These are phyloP conservation scores for Darevskia nairensis DNA, from an alignment of 2,797 vertebrate genomes.

Conservation along the genomic window DNA sequence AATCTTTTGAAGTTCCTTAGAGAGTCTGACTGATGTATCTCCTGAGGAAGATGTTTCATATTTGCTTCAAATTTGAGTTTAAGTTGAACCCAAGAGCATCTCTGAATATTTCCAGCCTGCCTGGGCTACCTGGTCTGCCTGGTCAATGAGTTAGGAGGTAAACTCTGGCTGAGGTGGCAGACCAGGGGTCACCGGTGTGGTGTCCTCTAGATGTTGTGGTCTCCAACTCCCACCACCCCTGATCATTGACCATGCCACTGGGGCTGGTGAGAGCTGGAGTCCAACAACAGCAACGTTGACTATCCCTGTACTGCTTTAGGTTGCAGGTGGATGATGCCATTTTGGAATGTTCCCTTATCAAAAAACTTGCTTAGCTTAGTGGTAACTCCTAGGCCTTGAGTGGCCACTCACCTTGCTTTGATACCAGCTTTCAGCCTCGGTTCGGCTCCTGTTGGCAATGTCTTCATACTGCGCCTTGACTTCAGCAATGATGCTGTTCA, in stretches of 20 bases:
- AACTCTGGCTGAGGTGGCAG: neutral
- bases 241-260: too few species aligned
- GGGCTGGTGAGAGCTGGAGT: too few species aligned
- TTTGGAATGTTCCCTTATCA: neutral
- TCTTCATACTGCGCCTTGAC: slow-evolving; percentile 80
- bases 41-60: neutral
- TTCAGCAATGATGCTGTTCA: slow-evolving; percentile 78
- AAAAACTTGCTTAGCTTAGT: neutral
- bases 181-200: too few species aligned
- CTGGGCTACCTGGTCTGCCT: neutral
- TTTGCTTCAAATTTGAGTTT: neutral
- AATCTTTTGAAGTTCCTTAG: neutral
- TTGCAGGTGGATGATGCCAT: neutral
- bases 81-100: neutral
- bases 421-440: slow-evolving; percentile 87
- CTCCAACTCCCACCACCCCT: too few species aligned
- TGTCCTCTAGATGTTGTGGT: too few species aligned
- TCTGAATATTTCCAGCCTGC: neutral
- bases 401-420: slow-evolving; percentile 73
- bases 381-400: neutral
- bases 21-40: neutral
- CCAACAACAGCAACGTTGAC: too few species aligned
- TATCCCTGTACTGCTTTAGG: neutral
- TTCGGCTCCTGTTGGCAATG: slow-evolving; percentile 80
- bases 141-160: neutral